phyloP scores from a whole-genome alignment of 2,888 invertebrate genomes.

The Tanypteryx hageni region DNA sequence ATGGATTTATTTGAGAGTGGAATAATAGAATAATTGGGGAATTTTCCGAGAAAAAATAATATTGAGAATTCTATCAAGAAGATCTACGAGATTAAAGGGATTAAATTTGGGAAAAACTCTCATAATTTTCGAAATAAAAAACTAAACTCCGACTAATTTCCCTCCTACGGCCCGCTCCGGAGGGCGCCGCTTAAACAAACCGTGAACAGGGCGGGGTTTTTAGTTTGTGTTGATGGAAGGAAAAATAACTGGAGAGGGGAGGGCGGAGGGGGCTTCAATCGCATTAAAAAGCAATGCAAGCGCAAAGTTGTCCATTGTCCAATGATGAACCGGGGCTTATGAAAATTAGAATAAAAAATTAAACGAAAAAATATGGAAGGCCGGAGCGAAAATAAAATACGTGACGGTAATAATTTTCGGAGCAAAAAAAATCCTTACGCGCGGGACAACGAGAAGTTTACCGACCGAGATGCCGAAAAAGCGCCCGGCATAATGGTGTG shows the following conservation, averaged over 20 bases:
- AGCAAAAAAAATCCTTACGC: background rate
- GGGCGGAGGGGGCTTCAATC: background rate
- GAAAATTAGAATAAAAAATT: background rate
- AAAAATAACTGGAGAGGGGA: background rate
- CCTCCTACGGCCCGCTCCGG: background rate
- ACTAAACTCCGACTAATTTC: background rate
- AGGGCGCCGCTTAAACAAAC: background rate
- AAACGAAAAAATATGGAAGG: background rate
- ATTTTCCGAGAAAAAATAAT: background rate
- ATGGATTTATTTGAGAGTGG: background rate
- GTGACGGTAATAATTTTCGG: background rate
- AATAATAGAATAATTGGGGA: background rate
- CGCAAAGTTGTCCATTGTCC: background rate
- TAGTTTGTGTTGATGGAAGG: too few species aligned
- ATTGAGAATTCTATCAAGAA: background rate
- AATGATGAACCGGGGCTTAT: conserved; percentile 1
- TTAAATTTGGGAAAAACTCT: background rate
- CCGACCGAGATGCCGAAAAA: background rate
- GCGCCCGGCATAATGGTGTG: too few species aligned
- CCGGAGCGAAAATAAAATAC: background rate
- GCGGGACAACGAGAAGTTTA: background rate
- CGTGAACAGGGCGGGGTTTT: background rate
- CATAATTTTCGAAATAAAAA: background rate
- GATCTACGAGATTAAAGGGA: background rate
- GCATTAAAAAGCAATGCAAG: conserved; percentile 3